Conservation (phyloP, 2,797 vertebrate species). For the Channa striata region DNA sequence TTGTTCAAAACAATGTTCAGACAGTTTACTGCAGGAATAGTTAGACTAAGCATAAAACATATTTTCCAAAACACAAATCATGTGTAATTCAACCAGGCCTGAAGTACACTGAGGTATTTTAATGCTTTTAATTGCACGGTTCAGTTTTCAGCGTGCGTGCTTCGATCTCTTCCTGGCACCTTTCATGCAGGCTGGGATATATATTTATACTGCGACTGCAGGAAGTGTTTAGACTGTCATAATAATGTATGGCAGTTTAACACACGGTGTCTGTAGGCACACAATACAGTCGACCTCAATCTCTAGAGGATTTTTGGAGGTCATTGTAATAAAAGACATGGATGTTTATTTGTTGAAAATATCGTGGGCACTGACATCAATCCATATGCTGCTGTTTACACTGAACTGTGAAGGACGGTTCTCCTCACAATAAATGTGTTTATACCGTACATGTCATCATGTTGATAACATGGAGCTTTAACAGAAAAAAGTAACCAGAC, state of each 20-base stretch:
- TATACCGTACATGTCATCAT: neutral
- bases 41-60: neutral
- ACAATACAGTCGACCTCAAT: neutral
- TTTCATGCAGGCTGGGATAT: no score
- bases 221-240: conserved; percentile 16
- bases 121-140: conserved; percentile 1
- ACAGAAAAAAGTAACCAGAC: conserved; percentile 7
- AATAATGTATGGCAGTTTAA: conserved; percentile 14
- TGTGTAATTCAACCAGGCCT: neutral
- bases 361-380: neutral
- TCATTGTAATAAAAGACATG: conserved; percentile 12
- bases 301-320: conserved; percentile 9
- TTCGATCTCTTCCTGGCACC: neutral
- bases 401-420: no score
- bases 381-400: neutral
- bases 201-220: neutral
- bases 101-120: neutral
- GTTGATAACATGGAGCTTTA: conserved; percentile 1
- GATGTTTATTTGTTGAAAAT: conserved; percentile 12
- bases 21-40: neutral
- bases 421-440: neutral
- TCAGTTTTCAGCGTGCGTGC: conserved; percentile 7
- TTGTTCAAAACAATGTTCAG: neutral
- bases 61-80: conserved; percentile 11
- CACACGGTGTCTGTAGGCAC: neutral